Percentiles rank a stretch among this genome's conserved stretches.
Conservation (phyloP, 2,888 invertebrate genomes). For the Gibbula magus region DNA sequence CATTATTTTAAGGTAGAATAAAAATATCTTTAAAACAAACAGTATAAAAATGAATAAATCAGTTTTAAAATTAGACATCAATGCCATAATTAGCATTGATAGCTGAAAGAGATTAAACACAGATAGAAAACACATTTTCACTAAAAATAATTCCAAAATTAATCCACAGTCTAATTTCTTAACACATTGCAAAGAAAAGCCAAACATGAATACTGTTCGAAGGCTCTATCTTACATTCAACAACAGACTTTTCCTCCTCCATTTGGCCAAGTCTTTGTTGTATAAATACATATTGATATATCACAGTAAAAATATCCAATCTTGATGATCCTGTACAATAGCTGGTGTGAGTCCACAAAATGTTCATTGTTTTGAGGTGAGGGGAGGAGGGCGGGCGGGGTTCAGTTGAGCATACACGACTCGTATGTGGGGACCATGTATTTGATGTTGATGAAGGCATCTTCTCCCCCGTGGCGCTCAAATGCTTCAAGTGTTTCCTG, state of each 20-base stretch:
- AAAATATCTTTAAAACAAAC: no score
- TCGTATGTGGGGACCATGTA: conserved; percentile 98
- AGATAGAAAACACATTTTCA: no score
- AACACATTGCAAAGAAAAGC: no score
- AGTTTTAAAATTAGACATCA: no score
- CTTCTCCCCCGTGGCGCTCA: conserved; percentile 94
- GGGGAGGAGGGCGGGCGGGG: neutral
- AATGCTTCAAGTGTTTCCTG: conserved; percentile 93
- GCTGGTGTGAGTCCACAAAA: neutral
- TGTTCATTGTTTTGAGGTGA: neutral
- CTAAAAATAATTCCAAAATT: no score
- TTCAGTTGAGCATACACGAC: conserved; percentile 80
- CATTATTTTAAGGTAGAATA: no score
- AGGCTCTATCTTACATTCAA: neutral
- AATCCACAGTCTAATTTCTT: no score
- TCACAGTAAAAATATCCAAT: conserved; percentile 2
- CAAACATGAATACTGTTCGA: neutral
- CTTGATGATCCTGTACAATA: conserved; percentile 15
- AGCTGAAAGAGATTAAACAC: no score
- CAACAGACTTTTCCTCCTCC: neutral
- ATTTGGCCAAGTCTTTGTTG: conserved; percentile 2
- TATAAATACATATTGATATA: neutral
- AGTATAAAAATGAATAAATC: no score
- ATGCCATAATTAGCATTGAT: no score
- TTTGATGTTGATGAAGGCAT: conserved; percentile 98